phyloP scores from a whole-genome alignment of 2,113 vertebrate species.

The Isurus oxyrinchus region DNA sequence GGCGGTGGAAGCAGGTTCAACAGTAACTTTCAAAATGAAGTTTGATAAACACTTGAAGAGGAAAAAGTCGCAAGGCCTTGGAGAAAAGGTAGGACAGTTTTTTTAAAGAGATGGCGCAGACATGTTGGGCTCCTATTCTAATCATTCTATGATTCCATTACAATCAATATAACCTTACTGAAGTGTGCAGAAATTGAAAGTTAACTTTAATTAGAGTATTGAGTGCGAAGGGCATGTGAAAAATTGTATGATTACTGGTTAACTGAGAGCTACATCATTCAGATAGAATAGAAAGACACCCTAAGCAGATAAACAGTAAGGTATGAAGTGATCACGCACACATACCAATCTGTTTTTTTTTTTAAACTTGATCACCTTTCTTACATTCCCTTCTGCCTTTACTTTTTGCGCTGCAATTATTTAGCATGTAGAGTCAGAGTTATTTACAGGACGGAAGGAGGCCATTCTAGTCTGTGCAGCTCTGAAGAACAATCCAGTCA shows the following conservation, averaged over 20 bases:
- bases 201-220: not conserved
- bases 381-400: not conserved
- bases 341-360: not conserved
- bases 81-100: not conserved
- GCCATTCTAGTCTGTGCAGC: too few species aligned
- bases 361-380: not conserved
- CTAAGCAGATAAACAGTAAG: not conserved
- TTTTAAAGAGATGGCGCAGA: not conserved
- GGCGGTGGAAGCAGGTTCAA: not conserved
- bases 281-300: not conserved
- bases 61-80: too few species aligned
- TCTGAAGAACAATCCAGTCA: too few species aligned
- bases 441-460: too few species aligned
- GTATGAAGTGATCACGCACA: not conserved
- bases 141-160: not conserved
- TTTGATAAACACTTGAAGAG: not conserved
- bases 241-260: not conserved
- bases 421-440: not conserved
- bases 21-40: not conserved
- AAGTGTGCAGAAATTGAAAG: not conserved
- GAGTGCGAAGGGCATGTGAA: not conserved
- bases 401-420: not conserved
- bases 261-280: not conserved
- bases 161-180: not conserved
- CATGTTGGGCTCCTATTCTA: not conserved